A percentile compares a stretch with the other conserved stretches of the same genome.
phyloP scores from a whole-genome alignment of 2,888 invertebrate genomes.

The Gibbula magus region DNA sequence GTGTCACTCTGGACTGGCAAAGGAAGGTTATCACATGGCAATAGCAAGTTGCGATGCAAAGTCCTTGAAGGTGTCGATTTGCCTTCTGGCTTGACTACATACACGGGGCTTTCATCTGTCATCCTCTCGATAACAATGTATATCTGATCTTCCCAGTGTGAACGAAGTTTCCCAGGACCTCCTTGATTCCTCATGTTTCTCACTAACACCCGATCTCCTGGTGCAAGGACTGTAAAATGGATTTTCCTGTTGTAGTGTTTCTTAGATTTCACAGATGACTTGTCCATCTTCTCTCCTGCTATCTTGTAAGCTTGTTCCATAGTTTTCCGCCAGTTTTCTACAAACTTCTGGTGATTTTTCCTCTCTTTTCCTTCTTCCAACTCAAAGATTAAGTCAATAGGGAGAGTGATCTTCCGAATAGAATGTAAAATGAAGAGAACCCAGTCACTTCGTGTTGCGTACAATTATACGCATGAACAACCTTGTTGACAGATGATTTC shows the following conservation, averaged over 20 bases:
- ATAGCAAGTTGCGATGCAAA: slow-evolving; percentile 29
- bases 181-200: slow-evolving; percentile 28
- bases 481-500: slow-evolving; percentile 26
- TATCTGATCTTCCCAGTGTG: slow-evolving; percentile 32
- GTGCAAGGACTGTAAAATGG: not conserved
- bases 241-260: not conserved
- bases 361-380: not conserved
- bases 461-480: slow-evolving; percentile 34
- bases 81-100: slow-evolving; percentile 15
- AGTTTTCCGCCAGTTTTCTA: slow-evolving; percentile 1
- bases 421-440: slow-evolving; percentile 29
- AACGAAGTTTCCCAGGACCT: slow-evolving; percentile 32
- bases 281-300: not conserved
- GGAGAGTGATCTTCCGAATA: slow-evolving; percentile 31
- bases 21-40: slow-evolving; percentile 25
- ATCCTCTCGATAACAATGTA: slow-evolving; percentile 5
- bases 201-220: slow-evolving; percentile 26
- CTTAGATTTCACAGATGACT: slow-evolving; percentile 21
- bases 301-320: slow-evolving; percentile 29
- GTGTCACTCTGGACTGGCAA: not conserved
- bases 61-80: not conserved
- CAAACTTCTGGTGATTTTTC: not conserved
- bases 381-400: slow-evolving; percentile 32
- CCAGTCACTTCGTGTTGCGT: slow-evolving; percentile 25
- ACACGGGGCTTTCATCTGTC: slow-evolving; percentile 28